Conservation (phyloP, 2,113 vertebrate species). For the Dipodomys stephensi region DNA sequence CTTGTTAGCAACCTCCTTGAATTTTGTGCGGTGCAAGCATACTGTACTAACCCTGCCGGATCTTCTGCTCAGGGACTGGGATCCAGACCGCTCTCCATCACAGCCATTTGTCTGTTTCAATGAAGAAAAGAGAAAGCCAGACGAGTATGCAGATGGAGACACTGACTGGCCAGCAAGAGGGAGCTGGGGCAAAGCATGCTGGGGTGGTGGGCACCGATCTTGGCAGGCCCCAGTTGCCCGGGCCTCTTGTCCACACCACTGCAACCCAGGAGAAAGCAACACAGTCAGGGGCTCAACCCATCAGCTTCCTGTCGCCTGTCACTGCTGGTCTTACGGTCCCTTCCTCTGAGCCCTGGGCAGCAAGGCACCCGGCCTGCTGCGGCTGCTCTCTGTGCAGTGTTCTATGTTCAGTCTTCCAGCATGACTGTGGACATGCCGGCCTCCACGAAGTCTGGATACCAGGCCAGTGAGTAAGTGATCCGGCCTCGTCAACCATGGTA, state of each 20-base stretch:
- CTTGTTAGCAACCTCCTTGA: neutral
- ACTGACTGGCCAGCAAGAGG: neutral
- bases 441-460: fast-evolving
- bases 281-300: fast-evolving
- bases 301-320: fast-evolving
- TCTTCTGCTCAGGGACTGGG: slow-evolving; percentile 86
- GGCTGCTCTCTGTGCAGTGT: fast-evolving
- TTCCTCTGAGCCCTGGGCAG: neutral
- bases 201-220: fast-evolving
- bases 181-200: fast-evolving
- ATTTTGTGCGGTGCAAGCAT: neutral
- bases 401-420: neutral
- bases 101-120: slow-evolving; percentile 90
- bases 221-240: fast-evolving
- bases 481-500: neutral
- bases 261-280: neutral
- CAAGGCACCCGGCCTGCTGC: fast-evolving
- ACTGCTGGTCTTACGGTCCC: neutral
- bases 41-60: slow-evolving; percentile 93
- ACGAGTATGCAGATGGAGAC: neutral
- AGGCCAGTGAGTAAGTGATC: fast-evolving
- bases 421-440: fast-evolving
- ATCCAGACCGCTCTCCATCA: slow-evolving; percentile 87
- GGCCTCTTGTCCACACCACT: fast-evolving
- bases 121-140: slow-evolving; percentile 49